Conservation (phyloP, 2,888 invertebrate species). For the Masnerella sp. region DNA sequence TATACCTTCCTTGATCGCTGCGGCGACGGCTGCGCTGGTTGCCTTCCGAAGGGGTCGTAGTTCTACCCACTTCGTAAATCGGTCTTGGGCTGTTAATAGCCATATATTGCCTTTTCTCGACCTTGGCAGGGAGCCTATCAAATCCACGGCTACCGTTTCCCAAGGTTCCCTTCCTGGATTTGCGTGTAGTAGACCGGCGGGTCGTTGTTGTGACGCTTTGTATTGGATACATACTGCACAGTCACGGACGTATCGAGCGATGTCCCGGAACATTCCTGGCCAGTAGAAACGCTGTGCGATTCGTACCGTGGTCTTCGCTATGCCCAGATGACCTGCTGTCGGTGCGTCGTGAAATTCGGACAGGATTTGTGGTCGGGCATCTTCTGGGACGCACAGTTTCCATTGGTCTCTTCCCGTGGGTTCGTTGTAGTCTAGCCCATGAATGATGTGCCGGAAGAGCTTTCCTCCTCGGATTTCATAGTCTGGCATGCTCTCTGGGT, state of each 20-base stretch:
- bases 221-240: not conserved
- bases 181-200: not conserved
- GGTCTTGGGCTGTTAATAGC: slow-evolving; percentile 8
- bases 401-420: slow-evolving; percentile 23
- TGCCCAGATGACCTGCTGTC: slow-evolving; percentile 12
- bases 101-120: not conserved
- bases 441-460: slow-evolving; percentile 1
- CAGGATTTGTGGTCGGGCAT: slow-evolving; percentile 23
- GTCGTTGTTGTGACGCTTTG: not conserved
- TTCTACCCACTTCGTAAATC: slow-evolving; percentile 33
- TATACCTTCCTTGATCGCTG: not conserved
- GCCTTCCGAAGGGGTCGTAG: slow-evolving; percentile 6
- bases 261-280: slow-evolving; percentile 45
- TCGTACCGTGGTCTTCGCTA: slow-evolving; percentile 34
- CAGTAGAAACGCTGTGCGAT: slow-evolving; percentile 45
- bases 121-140: not conserved
- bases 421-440: not conserved
- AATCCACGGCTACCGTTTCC: slow-evolving; percentile 17
- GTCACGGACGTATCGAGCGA: not conserved
- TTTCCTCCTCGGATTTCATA: too few relatives aligned
- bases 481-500: too few relatives aligned
- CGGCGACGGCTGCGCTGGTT: not conserved
- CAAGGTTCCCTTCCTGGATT: not conserved
- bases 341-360: slow-evolving; percentile 50
- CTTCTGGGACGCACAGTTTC: slow-evolving; percentile 39